phyloP scores from a whole-genome alignment of 2,113 vertebrate species.

The Peromyscus californicus region DNA sequence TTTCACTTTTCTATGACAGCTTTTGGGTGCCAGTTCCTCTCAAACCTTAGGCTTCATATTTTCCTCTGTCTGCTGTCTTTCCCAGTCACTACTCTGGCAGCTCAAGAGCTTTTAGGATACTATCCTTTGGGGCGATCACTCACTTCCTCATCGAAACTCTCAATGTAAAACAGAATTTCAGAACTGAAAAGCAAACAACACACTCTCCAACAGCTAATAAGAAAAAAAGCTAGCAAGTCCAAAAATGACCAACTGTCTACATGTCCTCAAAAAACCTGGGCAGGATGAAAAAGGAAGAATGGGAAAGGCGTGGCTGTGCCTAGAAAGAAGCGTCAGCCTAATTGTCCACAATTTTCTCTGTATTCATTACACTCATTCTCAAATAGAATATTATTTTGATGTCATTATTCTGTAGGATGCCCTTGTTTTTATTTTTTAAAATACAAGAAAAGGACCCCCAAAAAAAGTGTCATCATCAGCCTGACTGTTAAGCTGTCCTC shows the following conservation, averaged over 20 bases:
- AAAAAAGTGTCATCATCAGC: conserved; percentile 37
- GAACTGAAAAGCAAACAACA: conserved; percentile 22
- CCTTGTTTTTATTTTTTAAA: conserved; percentile 75
- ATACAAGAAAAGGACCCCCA: conserved; percentile 68
- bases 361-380: conserved; percentile 68
- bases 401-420: conserved; percentile 66
- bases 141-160: conserved; percentile 54
- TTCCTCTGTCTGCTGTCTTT: conserved; percentile 39
- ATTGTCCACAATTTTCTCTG: conserved; percentile 63
- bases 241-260: conserved; percentile 58
- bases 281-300: conserved; percentile 44
- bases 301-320: conserved; percentile 58
- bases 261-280: conserved; percentile 72
- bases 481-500: conserved; percentile 61
- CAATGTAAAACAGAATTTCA: conserved; percentile 67
- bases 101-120: conserved; percentile 23
- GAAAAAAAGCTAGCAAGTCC: conserved; percentile 31
- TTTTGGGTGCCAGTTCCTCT: background rate
- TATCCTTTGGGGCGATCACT: conserved; percentile 1
- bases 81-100: conserved; percentile 43
- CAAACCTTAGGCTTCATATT: conserved; percentile 17
- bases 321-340: conserved; percentile 71
- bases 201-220: conserved; percentile 50
- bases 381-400: conserved; percentile 68
- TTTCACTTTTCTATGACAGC: background rate